Evolutionary conservation across 2,797 vertebrate species (phyloP), one percentile per base, ranked within the genome.

Genomic region (Emys orbicularis): DNA sequence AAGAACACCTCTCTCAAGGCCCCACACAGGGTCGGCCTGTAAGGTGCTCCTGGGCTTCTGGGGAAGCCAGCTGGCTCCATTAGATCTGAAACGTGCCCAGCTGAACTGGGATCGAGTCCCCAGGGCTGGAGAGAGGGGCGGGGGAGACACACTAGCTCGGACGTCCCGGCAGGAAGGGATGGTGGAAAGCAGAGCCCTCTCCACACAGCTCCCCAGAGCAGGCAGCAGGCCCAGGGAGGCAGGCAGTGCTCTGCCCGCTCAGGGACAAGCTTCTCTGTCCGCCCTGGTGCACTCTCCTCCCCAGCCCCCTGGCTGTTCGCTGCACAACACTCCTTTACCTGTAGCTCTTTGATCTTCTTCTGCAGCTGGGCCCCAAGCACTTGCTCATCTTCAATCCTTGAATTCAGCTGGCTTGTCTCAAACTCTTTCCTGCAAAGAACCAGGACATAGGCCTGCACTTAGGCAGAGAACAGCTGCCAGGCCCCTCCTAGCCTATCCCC

Each of bases 321-420:
- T 37, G 19, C 89, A 83, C 27, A 92, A 61, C 5, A 83, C 16
- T 83, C 87, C 27, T 86, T 44, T 94, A 99, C 99, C 99, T 99
- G 99, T 47, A 99, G 97, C 95, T 99, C 99, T 95, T 99, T 99
- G 94, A 99, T 98, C 97, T 98, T 99, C 97, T 99, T 99, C 97
- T 99, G 99, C 72, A 99, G 98, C 86, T 99, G 99, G 72, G 97
- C 86, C 21, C 97, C 98, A 49, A 99, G 87, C 79, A 98, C 98
- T 95, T 99, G 99, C 74, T 99, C 99, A 7, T 99, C 99, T 93
- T 99, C 99, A 94, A 99, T 96, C 85, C 99, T 99, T 23, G 99
- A 98, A 41, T 98, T 99, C 91, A 99, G 85, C 37, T 99, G 99
- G 94, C 96, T 98, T 90, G 99, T 94, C 96, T 99, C 99, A 8